These are phyloP conservation scores for Drosophila kohkoa DNA, from an alignment of 1,140 invertebrate species.

Conservation along the genomic window DNA sequence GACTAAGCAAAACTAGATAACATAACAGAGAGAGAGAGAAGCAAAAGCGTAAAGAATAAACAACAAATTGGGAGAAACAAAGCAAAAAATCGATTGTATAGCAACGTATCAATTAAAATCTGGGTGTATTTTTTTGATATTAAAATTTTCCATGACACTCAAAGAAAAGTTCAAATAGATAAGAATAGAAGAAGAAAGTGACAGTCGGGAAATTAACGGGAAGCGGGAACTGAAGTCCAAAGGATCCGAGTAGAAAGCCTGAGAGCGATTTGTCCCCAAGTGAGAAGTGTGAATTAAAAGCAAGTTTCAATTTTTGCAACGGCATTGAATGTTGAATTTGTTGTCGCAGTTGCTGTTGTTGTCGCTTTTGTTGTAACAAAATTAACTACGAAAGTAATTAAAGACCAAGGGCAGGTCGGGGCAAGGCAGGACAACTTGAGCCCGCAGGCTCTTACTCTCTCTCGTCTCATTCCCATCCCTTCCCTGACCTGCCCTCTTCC, in stretches of 20 bases:
- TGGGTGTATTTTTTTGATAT: slow-evolving; percentile 14
- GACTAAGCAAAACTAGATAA: slow-evolving; percentile 40
- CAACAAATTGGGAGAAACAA: slow-evolving; percentile 4
- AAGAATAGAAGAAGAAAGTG: slow-evolving; percentile 38
- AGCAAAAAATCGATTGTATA: slow-evolving; percentile 50
- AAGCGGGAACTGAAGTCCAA: slow-evolving; percentile 20
- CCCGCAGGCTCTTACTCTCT: slow-evolving; percentile 35
- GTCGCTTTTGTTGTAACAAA: slow-evolving; percentile 70
- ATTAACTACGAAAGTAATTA: slow-evolving; percentile 82
- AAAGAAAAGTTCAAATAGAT: slow-evolving; percentile 33
- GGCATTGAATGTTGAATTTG: slow-evolving; percentile 51
- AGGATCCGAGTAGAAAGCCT: slow-evolving; percentile 1
- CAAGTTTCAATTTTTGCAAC: slow-evolving; percentile 75
- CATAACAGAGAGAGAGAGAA: slow-evolving; percentile 2
- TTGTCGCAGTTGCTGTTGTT: slow-evolving; percentile 5
- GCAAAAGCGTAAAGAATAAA: not conserved
- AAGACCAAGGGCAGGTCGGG: slow-evolving; percentile 55
- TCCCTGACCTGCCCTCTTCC: not conserved
- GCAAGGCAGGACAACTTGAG: slow-evolving; percentile 50
- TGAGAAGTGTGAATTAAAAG: slow-evolving; percentile 62
- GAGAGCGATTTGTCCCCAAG: slow-evolving; percentile 1
- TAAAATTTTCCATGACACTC: slow-evolving; percentile 2
- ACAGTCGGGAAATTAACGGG: slow-evolving; percentile 54
- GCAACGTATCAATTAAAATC: slow-evolving; percentile 69
- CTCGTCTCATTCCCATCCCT: not conserved